A percentile compares a stretch with the other conserved stretches of the same genome.
phyloP scores from a whole-genome alignment of 2,888 invertebrate species.

The Metopia argyrocephala region DNA sequence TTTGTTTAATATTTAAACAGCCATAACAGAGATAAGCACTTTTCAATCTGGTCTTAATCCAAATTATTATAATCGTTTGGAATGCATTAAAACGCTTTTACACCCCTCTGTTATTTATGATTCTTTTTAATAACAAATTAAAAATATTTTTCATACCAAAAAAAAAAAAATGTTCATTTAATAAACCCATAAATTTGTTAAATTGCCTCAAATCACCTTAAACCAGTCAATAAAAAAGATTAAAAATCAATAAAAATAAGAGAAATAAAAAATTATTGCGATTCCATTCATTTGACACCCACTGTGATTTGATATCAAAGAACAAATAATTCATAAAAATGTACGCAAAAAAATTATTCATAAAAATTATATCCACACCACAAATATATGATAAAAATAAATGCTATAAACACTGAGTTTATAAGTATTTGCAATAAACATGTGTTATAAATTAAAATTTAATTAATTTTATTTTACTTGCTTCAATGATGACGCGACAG shows the following conservation, averaged over 20 bases:
- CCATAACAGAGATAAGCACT: neutral
- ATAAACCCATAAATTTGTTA: conserved; percentile 30
- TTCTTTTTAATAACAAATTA: neutral
- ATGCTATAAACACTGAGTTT: neutral
- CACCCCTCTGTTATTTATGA: neutral
- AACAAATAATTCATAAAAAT: conserved; percentile 39
- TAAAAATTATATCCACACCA: neutral
- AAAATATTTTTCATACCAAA: neutral
- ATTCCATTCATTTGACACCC: conserved; percentile 15
- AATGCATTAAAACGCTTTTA: neutral
- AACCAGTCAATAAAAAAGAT: conserved; percentile 29
- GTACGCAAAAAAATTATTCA: neutral
- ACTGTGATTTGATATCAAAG: conserved; percentile 30
- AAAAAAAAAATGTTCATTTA: neutral
- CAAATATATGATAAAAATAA: neutral
- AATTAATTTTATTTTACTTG: neutral
- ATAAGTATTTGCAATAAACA: neutral
- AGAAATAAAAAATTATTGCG: conserved; percentile 6
- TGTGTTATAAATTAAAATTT: neutral
- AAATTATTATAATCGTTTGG: neutral
- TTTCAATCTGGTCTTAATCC: neutral
- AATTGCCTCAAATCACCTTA: conserved; percentile 23
- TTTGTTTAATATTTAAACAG: neutral
- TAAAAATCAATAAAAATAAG: conserved; percentile 29
- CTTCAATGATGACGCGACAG: neutral